These are phyloP conservation scores for Rhyacophila evoluta DNA, from an alignment of 2,888 invertebrate species.

Conservation along the genomic window DNA sequence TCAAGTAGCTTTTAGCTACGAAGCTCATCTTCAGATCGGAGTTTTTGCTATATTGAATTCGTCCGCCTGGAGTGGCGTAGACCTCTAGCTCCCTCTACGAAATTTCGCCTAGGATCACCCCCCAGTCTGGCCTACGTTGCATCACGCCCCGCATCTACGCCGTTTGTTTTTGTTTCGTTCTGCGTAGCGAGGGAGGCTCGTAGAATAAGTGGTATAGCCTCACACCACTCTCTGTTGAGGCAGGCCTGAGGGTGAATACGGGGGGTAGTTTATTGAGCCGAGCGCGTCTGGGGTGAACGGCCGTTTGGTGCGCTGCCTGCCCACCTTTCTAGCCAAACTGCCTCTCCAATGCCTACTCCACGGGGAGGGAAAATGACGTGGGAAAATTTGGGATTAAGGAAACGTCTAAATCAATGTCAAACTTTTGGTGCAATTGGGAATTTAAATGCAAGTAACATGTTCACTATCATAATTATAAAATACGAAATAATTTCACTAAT, in stretches of 20 bases:
- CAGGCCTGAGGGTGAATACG: slow-evolving; percentile 52
- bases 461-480: too few relatives aligned
- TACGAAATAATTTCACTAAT: too few relatives aligned
- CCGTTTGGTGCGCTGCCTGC: slow-evolving; percentile 47
- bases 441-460: too few relatives aligned
- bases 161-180: slow-evolving; percentile 54
- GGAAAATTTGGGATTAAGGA: slow-evolving; percentile 54
- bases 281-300: slow-evolving; percentile 54
- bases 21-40: slow-evolving; percentile 46
- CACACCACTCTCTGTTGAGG: slow-evolving; percentile 46
- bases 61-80: slow-evolving; percentile 7
- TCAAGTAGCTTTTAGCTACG: not conserved
- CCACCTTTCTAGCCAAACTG: slow-evolving; percentile 29
- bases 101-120: slow-evolving; percentile 10
- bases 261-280: slow-evolving; percentile 55
- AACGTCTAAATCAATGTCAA: slow-evolving; percentile 39
- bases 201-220: slow-evolving; percentile 42
- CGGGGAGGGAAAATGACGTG: slow-evolving; percentile 38
- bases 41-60: slow-evolving; percentile 44
- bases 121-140: slow-evolving; percentile 55
- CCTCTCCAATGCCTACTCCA: slow-evolving; percentile 28
- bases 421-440: not conserved
- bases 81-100: slow-evolving; percentile 30
- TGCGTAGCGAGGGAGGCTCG: slow-evolving; percentile 48
- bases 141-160: slow-evolving; percentile 51